Base-by-base conservation (phyloP, 2,888 invertebrate genomes). In the Leuctra nigra region DNA sequence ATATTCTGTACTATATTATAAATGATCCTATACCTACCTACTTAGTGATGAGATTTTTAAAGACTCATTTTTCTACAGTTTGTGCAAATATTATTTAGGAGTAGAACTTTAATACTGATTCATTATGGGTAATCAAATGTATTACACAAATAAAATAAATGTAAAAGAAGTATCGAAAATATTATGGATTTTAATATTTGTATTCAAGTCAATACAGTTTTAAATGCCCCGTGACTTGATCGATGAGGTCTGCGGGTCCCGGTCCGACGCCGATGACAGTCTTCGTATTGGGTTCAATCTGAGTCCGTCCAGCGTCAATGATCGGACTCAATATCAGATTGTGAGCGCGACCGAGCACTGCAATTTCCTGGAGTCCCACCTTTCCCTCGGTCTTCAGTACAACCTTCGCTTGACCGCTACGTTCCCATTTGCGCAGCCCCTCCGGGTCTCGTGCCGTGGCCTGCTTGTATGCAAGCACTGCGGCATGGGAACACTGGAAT, bases 231-330 rank as follows among this genome's bases (percentile, higher is more conserved):
- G 94, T 91, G 36, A 95, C 82, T 75, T 81, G 74, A 70, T 94
- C 88, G 63, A 96, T 78, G 44, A 84, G 69, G 64, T 79, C 77
- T 63, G 81, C 82, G 38, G 87, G 84, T 2, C 89, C 95, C 48
- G 96, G 97, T n/a, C 97, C 97, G 54, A 97, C 79, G 1, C 91
- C 95, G 56, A 95, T 75, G 1, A 96, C 95, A 57, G 97, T 97
- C 66, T 82, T 81, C 9, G 91, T 87, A 62, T 95, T 94, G 1
- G 88, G 81, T 47, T 86, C 86, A 61, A 97, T 87, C 75, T 97
- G 95, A 4, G 96, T 97, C 63, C 91, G 83, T 1, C 97, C 97
- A 3, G 96, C 96, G 74, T 97, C 96, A 61, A 83, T 77, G 59
- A 97, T 85, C 24, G 91, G 69, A 60, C 86, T 84, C 11, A 85